phyloP scores from a whole-genome alignment of 2,113 vertebrate genomes.

The Rostratula benghalensis region DNA sequence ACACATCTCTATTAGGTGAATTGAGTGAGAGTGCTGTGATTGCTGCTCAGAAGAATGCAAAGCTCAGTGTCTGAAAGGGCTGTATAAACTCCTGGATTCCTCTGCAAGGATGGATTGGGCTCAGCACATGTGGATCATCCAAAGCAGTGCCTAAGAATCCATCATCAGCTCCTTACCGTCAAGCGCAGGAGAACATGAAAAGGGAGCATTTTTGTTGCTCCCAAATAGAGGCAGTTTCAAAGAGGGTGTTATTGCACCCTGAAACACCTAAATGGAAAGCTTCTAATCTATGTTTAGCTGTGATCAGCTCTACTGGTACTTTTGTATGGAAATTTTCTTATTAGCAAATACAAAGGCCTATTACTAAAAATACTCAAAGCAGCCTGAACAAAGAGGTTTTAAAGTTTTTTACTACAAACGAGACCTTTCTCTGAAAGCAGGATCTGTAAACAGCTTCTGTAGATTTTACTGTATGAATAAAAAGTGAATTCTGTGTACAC shows the following conservation, averaged over 20 bases:
- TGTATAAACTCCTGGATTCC: neutral
- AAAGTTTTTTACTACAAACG: neutral
- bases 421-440: neutral
- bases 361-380: neutral
- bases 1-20: neutral
- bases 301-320: neutral
- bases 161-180: neutral
- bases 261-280: neutral
- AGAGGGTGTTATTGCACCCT: neutral
- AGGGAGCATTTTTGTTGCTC: neutral
- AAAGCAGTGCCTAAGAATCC: neutral
- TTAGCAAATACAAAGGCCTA: neutral
- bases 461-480: neutral
- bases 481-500: neutral
- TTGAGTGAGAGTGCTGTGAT: neutral
- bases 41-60: neutral
- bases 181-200: neutral
- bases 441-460: neutral
- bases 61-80: neutral
- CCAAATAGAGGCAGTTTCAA: neutral
- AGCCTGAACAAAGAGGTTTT: neutral
- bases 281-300: neutral
- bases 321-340: neutral
- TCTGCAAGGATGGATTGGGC: neutral
- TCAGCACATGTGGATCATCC: neutral